phyloP scores from a whole-genome alignment of 2,888 invertebrate genomes.

The Cataglyphis cursor region DNA sequence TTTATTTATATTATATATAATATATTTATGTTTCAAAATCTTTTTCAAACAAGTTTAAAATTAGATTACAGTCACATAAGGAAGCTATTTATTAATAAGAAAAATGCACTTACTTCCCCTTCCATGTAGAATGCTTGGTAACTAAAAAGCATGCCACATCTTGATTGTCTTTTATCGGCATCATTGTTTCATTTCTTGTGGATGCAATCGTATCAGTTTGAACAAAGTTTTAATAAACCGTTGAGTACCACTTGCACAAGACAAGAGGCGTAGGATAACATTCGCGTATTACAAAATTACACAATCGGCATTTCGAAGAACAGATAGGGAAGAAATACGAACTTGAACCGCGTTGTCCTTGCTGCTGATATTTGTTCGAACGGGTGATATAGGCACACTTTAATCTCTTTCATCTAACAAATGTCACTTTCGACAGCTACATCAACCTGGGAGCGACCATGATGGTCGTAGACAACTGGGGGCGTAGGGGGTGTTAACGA shows the following conservation, averaged over 20 bases:
- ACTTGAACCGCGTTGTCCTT: conserved; percentile 13
- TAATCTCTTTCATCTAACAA: conserved; percentile 69
- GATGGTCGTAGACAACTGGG: conserved; percentile 64
- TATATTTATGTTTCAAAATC: not conserved
- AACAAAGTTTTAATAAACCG: conserved; percentile 66
- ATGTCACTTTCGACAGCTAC: conserved; percentile 77
- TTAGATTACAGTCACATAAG: not conserved
- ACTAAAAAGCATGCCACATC: conserved; percentile 99
- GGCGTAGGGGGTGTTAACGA: conserved; percentile 73
- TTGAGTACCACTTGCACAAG: conserved; percentile 73
- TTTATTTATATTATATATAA: not conserved
- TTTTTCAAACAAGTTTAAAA: not conserved
- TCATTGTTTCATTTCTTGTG: conserved; percentile 90
- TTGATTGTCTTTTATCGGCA: conserved; percentile 95
- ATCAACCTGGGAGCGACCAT: conserved; percentile 82
- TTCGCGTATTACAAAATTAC: conserved; percentile 67
- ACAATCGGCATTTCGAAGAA: conserved; percentile 47
- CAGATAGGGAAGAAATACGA: conserved; percentile 5
- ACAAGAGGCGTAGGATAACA: conserved; percentile 67
- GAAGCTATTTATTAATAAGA: not conserved
- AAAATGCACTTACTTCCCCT: conserved; percentile 93
- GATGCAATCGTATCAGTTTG: conserved; percentile 69
- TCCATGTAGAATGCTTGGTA: conserved; percentile 98
- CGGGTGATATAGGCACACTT: conserved; percentile 57
- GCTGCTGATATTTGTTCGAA: conserved; percentile 38